A percentile compares a stretch with the other conserved stretches of the same genome.
phyloP scores from a whole-genome alignment of 2,797 vertebrate genomes.

The Enteromius treurensis region DNA sequence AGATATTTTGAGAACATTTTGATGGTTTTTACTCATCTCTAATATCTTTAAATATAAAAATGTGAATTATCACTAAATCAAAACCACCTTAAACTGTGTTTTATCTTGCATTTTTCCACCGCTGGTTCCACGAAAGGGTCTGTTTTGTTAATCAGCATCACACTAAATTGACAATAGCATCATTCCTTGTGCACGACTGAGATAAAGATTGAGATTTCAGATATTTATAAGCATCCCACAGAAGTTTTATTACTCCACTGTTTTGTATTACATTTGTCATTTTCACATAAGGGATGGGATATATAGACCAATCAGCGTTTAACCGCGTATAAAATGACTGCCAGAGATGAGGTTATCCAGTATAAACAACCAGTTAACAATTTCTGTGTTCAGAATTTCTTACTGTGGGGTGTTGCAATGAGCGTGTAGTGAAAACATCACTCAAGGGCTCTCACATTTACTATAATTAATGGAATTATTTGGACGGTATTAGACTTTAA shows the following conservation, averaged over 20 bases:
- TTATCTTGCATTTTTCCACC: background rate
- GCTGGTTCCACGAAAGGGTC: background rate
- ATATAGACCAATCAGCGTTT: background rate
- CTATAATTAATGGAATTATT: background rate
- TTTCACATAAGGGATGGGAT: background rate
- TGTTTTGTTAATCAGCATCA: background rate
- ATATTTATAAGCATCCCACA: constrained; percentile 19
- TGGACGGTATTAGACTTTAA: background rate
- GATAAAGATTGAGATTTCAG: background rate
- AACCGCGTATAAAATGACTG: background rate
- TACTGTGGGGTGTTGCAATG: background rate
- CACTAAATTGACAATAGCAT: background rate
- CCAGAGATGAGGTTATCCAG: background rate
- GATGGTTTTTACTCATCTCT: constrained; percentile 10
- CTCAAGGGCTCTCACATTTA: constrained; percentile 10
- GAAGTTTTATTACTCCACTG: background rate
- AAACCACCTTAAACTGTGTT: constrained; percentile 22
- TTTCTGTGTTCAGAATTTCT: background rate
- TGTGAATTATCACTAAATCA: constrained; percentile 28
- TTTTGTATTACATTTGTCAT: background rate
- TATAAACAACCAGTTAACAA: background rate
- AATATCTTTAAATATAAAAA: constrained; percentile 36
- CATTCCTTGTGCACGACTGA: constrained; percentile 16
- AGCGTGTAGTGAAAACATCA: constrained; percentile 1
- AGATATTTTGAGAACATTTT: background rate